Evolutionary conservation across 2,797 vertebrate species (phyloP).

Genomic region (Epinephelus malabaricus): DNA sequence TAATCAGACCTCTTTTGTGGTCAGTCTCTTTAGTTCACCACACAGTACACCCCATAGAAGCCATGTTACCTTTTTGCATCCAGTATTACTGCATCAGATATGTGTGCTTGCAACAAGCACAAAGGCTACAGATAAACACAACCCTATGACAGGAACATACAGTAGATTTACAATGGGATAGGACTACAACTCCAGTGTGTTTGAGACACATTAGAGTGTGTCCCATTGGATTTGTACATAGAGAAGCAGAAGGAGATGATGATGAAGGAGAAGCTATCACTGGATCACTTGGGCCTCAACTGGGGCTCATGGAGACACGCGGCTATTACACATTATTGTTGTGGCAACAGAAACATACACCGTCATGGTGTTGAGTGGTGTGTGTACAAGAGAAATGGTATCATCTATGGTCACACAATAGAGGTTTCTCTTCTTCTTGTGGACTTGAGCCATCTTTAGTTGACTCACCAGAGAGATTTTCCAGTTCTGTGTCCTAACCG

Average conservation of each 20-base stretch:
- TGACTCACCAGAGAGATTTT: constrained; percentile 41
- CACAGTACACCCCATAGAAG: not conserved
- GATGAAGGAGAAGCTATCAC: not conserved
- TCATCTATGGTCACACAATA: constrained; percentile 47
- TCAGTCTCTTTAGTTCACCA: not conserved
- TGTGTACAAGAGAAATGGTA: constrained; percentile 22
- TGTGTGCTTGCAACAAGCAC: not conserved
- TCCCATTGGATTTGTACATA: not conserved
- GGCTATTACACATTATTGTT: constrained; percentile 2
- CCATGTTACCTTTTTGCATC: not conserved
- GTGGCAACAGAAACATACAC: constrained; percentile 16
- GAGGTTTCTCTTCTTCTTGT: constrained; percentile 48
- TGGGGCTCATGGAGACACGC: not conserved
- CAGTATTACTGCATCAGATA: not conserved
- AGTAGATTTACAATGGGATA: not conserved
- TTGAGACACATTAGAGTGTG: not conserved
- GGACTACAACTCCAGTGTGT: not conserved
- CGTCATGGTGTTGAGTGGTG: constrained; percentile 1
- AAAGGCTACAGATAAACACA: not conserved
- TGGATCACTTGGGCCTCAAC: not conserved
- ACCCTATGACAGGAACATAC: not conserved
- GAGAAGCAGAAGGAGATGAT: not conserved
- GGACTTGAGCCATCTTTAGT: constrained; percentile 42
- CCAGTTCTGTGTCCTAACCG: constrained; percentile 33
- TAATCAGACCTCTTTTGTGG: too few relatives aligned